Conservation (phyloP, 2,113 vertebrate species). For the Dendropsophus ebraccatus region DNA sequence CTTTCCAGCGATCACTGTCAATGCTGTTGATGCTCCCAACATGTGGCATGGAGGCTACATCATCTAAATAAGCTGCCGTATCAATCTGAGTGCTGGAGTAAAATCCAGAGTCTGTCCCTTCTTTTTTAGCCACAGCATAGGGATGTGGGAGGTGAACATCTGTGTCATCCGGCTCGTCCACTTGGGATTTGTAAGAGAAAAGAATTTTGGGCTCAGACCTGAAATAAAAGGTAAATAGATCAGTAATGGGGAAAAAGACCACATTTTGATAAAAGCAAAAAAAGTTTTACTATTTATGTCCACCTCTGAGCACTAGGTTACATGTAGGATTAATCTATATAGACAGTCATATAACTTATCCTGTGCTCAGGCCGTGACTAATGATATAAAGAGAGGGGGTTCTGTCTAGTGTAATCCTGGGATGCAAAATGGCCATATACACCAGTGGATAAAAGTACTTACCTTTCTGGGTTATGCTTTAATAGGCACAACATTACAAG, state of each 20-base stretch:
- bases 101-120: conserved; percentile 79
- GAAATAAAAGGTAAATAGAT: conserved; percentile 35
- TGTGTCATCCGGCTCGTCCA: conserved; percentile 91
- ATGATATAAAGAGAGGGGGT: too few relatives aligned
- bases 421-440: too few relatives aligned
- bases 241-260: not conserved
- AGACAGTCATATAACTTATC: too few relatives aligned
- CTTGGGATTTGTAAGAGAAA: conserved; percentile 98
- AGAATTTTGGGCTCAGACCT: conserved; percentile 98
- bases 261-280: not conserved
- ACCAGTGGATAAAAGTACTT: too few relatives aligned
- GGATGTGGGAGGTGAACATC: conserved; percentile 94
- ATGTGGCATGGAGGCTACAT: conserved; percentile 88
- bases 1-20: conserved; percentile 94
- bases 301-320: too few relatives aligned
- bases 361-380: too few relatives aligned
- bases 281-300: not conserved
- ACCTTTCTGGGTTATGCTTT: too few relatives aligned
- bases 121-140: conserved; percentile 82
- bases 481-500: too few relatives aligned
- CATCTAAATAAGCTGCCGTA: conserved; percentile 87
- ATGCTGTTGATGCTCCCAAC: conserved; percentile 88
- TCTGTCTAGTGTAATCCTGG: too few relatives aligned
- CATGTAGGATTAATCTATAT: too few relatives aligned
- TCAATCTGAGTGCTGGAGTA: conserved; percentile 96